Base-by-base conservation (phyloP, 2,113 vertebrate species). In the Sakesphorus luctuosus region DNA sequence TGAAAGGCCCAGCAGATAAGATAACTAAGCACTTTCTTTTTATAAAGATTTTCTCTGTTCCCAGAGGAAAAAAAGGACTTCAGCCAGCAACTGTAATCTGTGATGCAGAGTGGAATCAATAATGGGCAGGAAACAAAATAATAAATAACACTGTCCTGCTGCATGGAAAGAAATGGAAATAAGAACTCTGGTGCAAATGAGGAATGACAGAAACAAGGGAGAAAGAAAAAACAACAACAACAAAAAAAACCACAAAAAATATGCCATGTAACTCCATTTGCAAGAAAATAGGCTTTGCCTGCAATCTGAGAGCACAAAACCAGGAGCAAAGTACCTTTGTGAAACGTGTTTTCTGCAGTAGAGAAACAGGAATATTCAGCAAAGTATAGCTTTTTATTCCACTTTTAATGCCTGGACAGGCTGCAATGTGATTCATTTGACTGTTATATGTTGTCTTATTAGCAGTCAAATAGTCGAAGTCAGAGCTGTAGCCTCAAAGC, bases 91-190 rank as follows among this genome's bases (percentile, higher is more conserved):
- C 59, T 47, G 53, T 90, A 89, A 95, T 82, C 44, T 89, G 40
- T 84, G 83, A 81, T 73, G 50, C 50, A 79, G 88, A 90, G 67
- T 25, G 43, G 61, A 93, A 94, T 96, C 91, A 86, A 95, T 96
- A 95, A 97, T 91, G 4, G 1, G 20, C 75, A 95, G 91, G 95
- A 97, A 97, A 89, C 62, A 86, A 92, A 97, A 95, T 91, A 93
- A 91, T 93, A 96, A 97, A 96, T 93, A 96, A 93, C 69, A n/a
- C 58, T 81, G 49, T 80, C 72, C 65, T 85, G 35, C 76, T 90
- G 92, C 81, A 91, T 88, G 66, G 92, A 61, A 74, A 95, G 62
- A 69, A 79, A 81, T 86, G 84, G 92, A 97, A 97, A 95, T 96
- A 76, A 86, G 91, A 76, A 82, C 93, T 91, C 89, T 95, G 68